Conservation (phyloP, 1,140 invertebrate genomes). For the Diorhabda sublineata region DNA sequence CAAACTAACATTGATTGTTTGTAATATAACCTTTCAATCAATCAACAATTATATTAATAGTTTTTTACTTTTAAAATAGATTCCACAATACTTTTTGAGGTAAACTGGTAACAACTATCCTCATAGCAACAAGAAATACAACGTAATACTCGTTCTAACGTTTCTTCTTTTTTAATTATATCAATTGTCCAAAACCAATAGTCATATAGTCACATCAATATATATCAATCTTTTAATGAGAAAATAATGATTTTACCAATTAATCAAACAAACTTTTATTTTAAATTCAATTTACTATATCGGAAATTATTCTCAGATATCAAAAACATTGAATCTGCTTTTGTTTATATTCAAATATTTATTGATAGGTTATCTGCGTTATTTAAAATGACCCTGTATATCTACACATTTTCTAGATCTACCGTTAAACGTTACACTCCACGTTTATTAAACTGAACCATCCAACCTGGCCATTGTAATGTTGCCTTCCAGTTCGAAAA, state of each 20-base stretch:
- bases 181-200: too few species aligned
- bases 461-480: constrained; percentile 16
- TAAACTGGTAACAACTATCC: too few species aligned
- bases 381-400: neutral
- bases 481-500: constrained; percentile 17
- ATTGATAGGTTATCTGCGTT: neutral
- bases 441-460: neutral
- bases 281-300: neutral
- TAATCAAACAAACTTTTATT: neutral
- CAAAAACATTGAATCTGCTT: neutral
- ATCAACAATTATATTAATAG: too few species aligned
- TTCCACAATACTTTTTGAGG: too few species aligned
- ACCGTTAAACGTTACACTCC: neutral
- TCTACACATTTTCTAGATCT: constrained; percentile 1
- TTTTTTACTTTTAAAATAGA: too few species aligned
- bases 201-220: too few species aligned
- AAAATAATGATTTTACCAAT: neutral
- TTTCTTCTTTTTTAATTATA: too few species aligned
- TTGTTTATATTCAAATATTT: neutral
- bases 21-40: too few species aligned
- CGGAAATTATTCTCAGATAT: neutral
- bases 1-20: too few species aligned
- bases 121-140: too few species aligned
- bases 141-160: too few species aligned
- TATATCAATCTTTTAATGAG: neutral